Conservation (phyloP, 2,888 invertebrate genomes). For the Leptopilina drosophilae region DNA sequence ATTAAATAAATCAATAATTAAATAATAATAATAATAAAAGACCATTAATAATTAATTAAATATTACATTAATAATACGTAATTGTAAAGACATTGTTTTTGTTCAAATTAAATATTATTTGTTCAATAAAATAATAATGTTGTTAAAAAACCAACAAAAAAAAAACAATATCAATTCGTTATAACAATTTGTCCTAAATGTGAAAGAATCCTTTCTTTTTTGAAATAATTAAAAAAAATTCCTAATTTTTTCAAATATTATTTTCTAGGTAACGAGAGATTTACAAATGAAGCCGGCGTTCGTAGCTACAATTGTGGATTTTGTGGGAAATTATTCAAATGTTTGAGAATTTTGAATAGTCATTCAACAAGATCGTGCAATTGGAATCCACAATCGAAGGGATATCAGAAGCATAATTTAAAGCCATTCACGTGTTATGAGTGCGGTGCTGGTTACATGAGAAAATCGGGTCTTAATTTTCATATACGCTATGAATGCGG, state of each 20-base stretch:
- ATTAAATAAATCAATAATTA: too few species aligned
- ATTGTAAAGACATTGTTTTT: too few species aligned
- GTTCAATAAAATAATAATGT: not conserved
- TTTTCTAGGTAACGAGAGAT: slow-evolving; percentile 16
- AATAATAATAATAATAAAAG: too few species aligned
- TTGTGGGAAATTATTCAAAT: slow-evolving; percentile 62
- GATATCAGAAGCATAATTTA: slow-evolving; percentile 55
- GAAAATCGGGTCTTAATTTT: slow-evolving; percentile 62
- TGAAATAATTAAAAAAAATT: not conserved
- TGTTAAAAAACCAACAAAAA: too few species aligned
- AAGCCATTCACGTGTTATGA: slow-evolving; percentile 62
- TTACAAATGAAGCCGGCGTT: slow-evolving; percentile 29
- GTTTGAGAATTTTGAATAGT: slow-evolving; percentile 53
- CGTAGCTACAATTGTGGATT: slow-evolving; percentile 57
- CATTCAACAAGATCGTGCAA: slow-evolving; percentile 61
- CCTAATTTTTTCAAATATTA: slow-evolving; percentile 7
- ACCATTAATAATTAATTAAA: too few species aligned
- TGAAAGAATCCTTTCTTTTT: not conserved
- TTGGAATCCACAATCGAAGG: slow-evolving; percentile 62
- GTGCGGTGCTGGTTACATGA: slow-evolving; percentile 66
- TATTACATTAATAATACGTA: too few species aligned
- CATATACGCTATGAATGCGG: slow-evolving; percentile 69
- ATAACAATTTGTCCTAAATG: too few species aligned
- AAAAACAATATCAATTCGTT: too few species aligned
- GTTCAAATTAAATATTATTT: not conserved